phyloP scores from a whole-genome alignment of 2,888 invertebrate species.

The Drosophila siamana region DNA sequence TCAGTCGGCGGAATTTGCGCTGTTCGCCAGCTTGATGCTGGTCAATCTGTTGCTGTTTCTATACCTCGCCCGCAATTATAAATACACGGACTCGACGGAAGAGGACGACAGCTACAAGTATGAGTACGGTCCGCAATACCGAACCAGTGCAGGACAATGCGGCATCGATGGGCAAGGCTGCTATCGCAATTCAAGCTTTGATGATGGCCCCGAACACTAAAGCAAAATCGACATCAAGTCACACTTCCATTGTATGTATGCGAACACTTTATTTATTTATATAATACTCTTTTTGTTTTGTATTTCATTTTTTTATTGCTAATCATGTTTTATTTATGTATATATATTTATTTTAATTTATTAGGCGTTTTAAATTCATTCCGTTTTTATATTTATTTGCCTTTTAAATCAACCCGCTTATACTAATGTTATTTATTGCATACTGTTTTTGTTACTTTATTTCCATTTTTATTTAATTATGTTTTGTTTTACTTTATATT shows the following conservation, averaged over 20 bases:
- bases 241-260: slow-evolving; percentile 2
- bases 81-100: slow-evolving; percentile 86
- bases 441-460: too few species aligned
- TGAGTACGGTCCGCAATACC: background rate
- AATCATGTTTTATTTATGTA: background rate
- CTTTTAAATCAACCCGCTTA: too few species aligned
- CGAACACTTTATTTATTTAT: background rate
- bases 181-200: slow-evolving; percentile 43
- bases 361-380: background rate
- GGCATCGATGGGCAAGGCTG: slow-evolving; percentile 15
- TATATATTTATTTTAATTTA: background rate
- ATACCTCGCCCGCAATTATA: slow-evolving; percentile 92
- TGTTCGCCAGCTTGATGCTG: slow-evolving; percentile 95
- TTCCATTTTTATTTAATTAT: background rate
- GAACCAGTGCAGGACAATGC: background rate
- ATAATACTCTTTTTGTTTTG: background rate
- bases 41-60: slow-evolving; percentile 93
- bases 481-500: too few species aligned
- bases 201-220: slow-evolving; percentile 13
- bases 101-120: background rate
- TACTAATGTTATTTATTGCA: too few species aligned
- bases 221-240: too few species aligned
- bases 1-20: slow-evolving; percentile 92
- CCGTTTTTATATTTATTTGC: background rate
- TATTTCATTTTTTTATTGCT: background rate